A percentile compares a stretch with the other conserved stretches of the same genome.
Evolutionary conservation across 2,113 vertebrate genomes (phyloP).

Genomic region (Perca schrenkii): DNA sequence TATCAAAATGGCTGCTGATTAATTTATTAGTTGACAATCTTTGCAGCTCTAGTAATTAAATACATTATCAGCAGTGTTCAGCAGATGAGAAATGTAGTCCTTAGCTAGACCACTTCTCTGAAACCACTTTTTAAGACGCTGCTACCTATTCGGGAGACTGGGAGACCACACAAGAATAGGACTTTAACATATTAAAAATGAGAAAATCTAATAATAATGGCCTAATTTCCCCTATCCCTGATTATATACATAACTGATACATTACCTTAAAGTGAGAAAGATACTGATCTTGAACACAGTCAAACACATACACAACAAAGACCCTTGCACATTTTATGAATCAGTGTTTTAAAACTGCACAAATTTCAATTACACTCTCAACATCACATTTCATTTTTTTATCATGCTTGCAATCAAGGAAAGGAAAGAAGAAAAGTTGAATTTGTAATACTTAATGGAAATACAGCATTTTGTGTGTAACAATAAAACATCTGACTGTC

Average conservation of each 20-base stretch:
- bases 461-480: slow-evolving; percentile 36
- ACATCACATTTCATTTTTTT: background rate
- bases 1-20: no score
- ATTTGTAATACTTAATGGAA: slow-evolving; percentile 29
- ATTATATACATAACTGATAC: background rate
- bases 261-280: background rate
- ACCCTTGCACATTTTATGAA: slow-evolving; percentile 33
- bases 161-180: background rate
- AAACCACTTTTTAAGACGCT: no score
- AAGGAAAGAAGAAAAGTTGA: background rate
- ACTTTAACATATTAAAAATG: background rate
- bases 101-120: no score
- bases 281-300: background rate
- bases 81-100: no score
- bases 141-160: background rate
- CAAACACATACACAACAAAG: slow-evolving; percentile 10
- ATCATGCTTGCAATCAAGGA: background rate
- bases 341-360: slow-evolving; percentile 19
- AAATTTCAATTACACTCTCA: slow-evolving; percentile 14
- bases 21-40: no score
- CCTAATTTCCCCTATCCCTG: no score
- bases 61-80: no score
- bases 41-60: no score
- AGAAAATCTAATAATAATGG: background rate
- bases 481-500: slow-evolving; percentile 4